Evolutionary conservation across 2,888 invertebrate genomes (phyloP).

Genomic region (Apoderus coryli): DNA sequence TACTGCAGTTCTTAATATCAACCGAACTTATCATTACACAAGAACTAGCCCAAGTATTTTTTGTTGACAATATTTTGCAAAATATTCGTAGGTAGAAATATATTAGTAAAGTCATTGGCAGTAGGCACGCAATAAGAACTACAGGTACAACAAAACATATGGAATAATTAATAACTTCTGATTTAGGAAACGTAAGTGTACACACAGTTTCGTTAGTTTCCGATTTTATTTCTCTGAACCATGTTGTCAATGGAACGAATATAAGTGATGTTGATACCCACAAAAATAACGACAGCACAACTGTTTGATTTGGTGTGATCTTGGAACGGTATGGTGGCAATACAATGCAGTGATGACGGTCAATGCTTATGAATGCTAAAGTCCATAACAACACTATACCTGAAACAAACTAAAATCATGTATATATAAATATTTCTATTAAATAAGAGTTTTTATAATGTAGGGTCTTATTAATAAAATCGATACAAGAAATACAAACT

Average conservation of each 20-base stretch:
- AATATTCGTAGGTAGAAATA: conserved; percentile 42
- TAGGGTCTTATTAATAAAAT: no score
- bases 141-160: conserved; percentile 37
- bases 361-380: conserved; percentile 40
- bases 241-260: conserved; percentile 38
- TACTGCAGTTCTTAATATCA: conserved; percentile 20
- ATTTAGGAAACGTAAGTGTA: conserved; percentile 39
- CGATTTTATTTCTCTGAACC: conserved; percentile 32
- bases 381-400: conserved; percentile 44
- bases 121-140: conserved; percentile 34
- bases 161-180: conserved; percentile 33
- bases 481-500: no score
- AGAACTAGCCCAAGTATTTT: conserved; percentile 37
- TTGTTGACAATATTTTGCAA: conserved; percentile 36
- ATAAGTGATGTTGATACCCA: conserved; percentile 36
- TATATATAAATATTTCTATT: no score
- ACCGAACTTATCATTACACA: conserved; percentile 30
- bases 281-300: conserved; percentile 31
- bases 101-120: conserved; percentile 39
- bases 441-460: no score
- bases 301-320: conserved; percentile 33
- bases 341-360: conserved; percentile 39
- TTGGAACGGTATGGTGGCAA: conserved; percentile 40
- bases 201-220: conserved; percentile 30
- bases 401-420: conserved; percentile 41